Evolutionary conservation across 2,797 vertebrate genomes (phyloP), one percentile per base, ranked within the genome.

Genomic region (Tragelaphus oryx): DNA sequence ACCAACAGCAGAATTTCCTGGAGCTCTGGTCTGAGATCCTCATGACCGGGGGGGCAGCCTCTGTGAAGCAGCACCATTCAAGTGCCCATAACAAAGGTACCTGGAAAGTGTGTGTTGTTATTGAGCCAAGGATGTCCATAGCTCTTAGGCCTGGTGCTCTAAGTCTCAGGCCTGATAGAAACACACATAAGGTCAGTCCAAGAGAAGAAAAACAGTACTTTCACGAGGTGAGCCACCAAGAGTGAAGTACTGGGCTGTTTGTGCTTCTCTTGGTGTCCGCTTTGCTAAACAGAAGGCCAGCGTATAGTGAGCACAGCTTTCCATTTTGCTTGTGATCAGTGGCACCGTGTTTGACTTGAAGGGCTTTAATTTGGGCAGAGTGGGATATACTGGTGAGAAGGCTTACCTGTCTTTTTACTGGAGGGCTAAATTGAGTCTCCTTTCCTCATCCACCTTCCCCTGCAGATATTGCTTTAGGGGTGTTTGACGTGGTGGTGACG

Each of bases 11-110:
- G 94, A 98, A 97, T 93, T 99, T 99, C 48, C 97, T 98, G 95
- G 99, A 99, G 96, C 98, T 99, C 41, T 99, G 99, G 99, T 98
- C 98, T 1, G 99, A 99, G 98, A 98, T 99, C 57, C 98, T 99
- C 44, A 99, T 98, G 95, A 98, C 98, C 37, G 99, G 99, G 1
- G 99, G 99, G 87, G 99, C 99, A 14, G 98, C 98, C 30, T 99
- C 99, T 0, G 98, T 99, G 86, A 98, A 99, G 95, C 99, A 99
- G 89, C 98, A 99, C 98, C 98, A 98, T 93, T 97, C 98, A 24
- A 98, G 98, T 59, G 97, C 98, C 84, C 98, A 99, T 57, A 97
- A 98, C 97, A 98, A 99, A 97, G 99, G 99, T 99, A 98, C 54
- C 52, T 46, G 74, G 37, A 16, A 14, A 88, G 33, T 22, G 46